Evolutionary conservation across 2,888 invertebrate genomes (phyloP), one percentile per base, ranked within the genome.

Genomic region (Ametastegia equiseti): DNA sequence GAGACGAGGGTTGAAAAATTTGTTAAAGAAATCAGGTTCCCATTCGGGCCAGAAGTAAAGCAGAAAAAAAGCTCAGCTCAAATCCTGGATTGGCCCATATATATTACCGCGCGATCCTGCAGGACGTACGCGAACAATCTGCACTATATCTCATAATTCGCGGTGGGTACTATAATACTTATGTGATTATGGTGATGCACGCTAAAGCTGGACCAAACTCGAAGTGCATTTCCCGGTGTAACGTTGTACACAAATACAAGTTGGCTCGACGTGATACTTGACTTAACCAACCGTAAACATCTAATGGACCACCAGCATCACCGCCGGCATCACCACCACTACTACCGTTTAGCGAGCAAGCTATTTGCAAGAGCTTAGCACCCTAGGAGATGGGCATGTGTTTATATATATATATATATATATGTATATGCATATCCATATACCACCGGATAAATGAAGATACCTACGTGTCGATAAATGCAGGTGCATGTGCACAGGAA

Each of bases 241-340:
- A 45, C 73, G 30, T 27, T 47, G 50, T 30, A 47, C 47, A 73
- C 47, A 69, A 42, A 69, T 73, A 50, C 47, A 73, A 23, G 73
- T 45, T 73, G 39, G 47, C 27, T 27, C 50, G 15, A n/a, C 50
- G 73, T 47, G 73, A 73, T 73, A 73, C 73, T 73, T 73, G 73
- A 73, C 73, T 73, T 73, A 73, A 73, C 73, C 73, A 73, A 73
- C 73, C 73, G 73, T 73, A 73, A 73, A 73, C 73, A 73, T 73
- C 73, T 73, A 73, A 73, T 73, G 73, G 73, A 73, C 73, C 73
- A 33, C 45, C 73, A 30, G 69, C 69, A 39, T 67, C 23, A 13
- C 60, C 27, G 9, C 63, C 33, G 15, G 45, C 71, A 23, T 15
- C 45, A 47, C 45, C 27, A 47, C 71, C 47, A 30, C 69, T 69